Evolutionary conservation across 1,140 invertebrate species (phyloP), one percentile per base, ranked within the genome.

Genomic region (Macrobrachium nipponense): DNA sequence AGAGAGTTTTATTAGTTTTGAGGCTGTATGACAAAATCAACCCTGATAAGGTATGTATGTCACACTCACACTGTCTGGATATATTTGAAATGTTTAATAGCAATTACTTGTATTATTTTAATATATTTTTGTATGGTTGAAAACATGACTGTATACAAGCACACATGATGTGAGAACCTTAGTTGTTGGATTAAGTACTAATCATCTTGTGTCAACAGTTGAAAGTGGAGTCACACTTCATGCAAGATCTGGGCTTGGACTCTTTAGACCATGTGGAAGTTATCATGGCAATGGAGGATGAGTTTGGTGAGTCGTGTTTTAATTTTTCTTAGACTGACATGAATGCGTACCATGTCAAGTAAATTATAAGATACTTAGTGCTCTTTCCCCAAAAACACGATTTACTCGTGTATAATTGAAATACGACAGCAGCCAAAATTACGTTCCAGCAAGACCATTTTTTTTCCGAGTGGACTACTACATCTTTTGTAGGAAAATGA

Each of bases 211-310:
- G 66, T 88, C 93, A 94, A 88, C 92, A 99, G 97, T 91, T 99
- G 11, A 94, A 93, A 36, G 89, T 98, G 80, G 96, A 99, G 5
- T 96, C 97, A 17, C 97, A 99, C 92, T 99, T 99, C 91, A 97
- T 98, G 88, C 98, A 98, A 91, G 98, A 99, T 91, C 92, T 99
- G 88, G 98, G 98, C 62, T 92, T 99, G 86, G 98, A 99, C 91
- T 99, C 98, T 10, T 92, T 99, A 87, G 98, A 99, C 92, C 98
- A 99, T 92, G 98, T 99, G 51, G 98, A 99, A 93, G 95, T 99
- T 66, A 98, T 99, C 82, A 99, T 99, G 97, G 97, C 98, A 3
- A 98, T 99, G 93, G 98, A 99, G 92, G 98, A 99, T 93, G 98
- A 99, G 92, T 99, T 99, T 93, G 97, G 95, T 93, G 91, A 90